Evolutionary conservation across 2,888 invertebrate genomes (phyloP).

Genomic region (Blastobasis adustella): DNA sequence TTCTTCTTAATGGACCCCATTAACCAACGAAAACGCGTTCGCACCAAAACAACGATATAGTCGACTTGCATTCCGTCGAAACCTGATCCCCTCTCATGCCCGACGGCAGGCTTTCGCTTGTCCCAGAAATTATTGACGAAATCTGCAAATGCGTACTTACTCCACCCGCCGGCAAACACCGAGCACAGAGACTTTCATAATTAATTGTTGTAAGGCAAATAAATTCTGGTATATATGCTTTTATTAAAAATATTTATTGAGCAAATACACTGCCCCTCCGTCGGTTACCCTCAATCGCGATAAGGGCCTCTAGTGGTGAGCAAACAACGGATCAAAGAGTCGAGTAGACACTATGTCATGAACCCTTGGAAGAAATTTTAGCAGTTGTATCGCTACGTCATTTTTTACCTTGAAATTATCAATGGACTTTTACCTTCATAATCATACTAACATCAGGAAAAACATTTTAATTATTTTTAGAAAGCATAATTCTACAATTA

Average conservation of each 20-base stretch:
- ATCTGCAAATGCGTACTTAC: slow-evolving; percentile 6
- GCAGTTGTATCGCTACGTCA: too few species aligned
- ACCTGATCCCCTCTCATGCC: slow-evolving; percentile 30
- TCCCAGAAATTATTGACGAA: neutral
- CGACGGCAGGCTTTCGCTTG: slow-evolving; percentile 10
- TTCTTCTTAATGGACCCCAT: slow-evolving; percentile 55
- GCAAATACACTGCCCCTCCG: slow-evolving; percentile 38
- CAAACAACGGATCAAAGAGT: slow-evolving; percentile 63
- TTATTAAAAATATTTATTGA: slow-evolving; percentile 62
- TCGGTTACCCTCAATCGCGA: slow-evolving; percentile 28
- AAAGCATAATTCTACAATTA: too few species aligned
- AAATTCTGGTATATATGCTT: slow-evolving; percentile 31
- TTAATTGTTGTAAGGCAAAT: slow-evolving; percentile 50
- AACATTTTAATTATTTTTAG: too few species aligned
- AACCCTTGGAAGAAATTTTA: neutral
- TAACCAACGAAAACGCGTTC: slow-evolving; percentile 48
- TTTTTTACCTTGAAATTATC: too few species aligned
- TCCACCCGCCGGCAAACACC: slow-evolving; percentile 5
- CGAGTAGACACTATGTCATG: slow-evolving; percentile 14
- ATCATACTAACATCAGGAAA: too few species aligned
- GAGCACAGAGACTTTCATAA: slow-evolving; percentile 28
- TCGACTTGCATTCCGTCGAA: slow-evolving; percentile 31
- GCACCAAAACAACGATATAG: slow-evolving; percentile 36
- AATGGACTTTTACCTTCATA: too few species aligned
- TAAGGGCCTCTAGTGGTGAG: slow-evolving; percentile 40